These are phyloP conservation scores for Leptinotarsa juncta DNA, from an alignment of 2,888 invertebrate genomes.

Conservation along the genomic window DNA sequence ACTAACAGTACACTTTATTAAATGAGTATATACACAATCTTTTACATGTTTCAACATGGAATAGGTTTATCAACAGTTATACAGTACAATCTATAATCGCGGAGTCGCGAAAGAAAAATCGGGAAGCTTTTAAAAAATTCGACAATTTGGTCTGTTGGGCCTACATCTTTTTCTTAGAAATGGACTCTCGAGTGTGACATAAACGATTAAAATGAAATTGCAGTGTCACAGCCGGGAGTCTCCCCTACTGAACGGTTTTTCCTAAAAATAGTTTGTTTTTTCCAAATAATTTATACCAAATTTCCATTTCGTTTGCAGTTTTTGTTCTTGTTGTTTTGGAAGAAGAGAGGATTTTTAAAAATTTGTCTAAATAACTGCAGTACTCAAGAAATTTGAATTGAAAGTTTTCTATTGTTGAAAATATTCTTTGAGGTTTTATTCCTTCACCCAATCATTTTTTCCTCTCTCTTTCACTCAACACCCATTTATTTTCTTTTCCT, in stretches of 20 bases:
- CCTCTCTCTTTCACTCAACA: no score
- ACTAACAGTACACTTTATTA: slow-evolving; percentile 66
- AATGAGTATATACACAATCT: slow-evolving; percentile 63
- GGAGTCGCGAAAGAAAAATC: slow-evolving; percentile 54
- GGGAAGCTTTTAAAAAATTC: slow-evolving; percentile 58
- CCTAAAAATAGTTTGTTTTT: not conserved
- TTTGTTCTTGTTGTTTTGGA: no score
- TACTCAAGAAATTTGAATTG: no score
- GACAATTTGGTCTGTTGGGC: slow-evolving; percentile 48
- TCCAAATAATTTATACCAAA: not conserved
- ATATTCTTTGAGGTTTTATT: no score
- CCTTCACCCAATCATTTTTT: no score
- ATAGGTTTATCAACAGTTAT: slow-evolving; percentile 57
- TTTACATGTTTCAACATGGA: slow-evolving; percentile 59
- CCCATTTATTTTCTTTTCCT: no score
- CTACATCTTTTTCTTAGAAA: not conserved
- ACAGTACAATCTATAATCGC: slow-evolving; percentile 53
- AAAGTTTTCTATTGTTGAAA: no score
- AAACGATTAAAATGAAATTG: not conserved
- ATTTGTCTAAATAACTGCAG: no score
- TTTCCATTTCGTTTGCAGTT: no score
- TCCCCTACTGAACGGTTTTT: not conserved
- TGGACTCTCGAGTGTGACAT: not conserved
- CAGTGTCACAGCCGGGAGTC: not conserved
- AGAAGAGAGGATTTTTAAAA: no score